phyloP scores from a whole-genome alignment of 2,113 vertebrate species.

The Austrofundulus limnaeus region DNA sequence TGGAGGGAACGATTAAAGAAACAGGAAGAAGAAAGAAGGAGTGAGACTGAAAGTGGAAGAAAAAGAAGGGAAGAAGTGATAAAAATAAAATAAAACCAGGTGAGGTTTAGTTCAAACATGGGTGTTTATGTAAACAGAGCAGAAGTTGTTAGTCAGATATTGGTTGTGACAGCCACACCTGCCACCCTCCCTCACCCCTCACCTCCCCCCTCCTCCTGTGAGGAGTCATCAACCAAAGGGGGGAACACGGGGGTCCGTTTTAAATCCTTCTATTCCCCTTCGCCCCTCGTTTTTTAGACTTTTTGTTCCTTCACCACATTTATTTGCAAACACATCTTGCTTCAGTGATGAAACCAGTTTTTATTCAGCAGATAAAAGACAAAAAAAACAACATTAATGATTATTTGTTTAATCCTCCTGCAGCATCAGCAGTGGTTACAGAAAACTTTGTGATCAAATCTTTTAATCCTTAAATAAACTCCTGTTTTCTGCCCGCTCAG shows the following conservation, averaged over 20 bases:
- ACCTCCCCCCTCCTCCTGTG: conserved; percentile 47
- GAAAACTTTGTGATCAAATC: not conserved
- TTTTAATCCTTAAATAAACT: not conserved
- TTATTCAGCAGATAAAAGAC: not conserved
- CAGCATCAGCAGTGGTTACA: not conserved
- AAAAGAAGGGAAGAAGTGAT: not conserved
- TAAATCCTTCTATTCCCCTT: conserved; percentile 39
- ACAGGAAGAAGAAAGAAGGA: not conserved
- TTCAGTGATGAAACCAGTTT: not conserved
- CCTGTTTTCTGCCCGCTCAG: too few species aligned
- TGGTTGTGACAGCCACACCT: conserved; percentile 88
- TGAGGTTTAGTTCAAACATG: not conserved
- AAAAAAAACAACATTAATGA: not conserved
- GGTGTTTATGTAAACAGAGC: conserved; percentile 7
- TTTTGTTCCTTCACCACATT: not conserved
- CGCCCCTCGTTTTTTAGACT: conserved; percentile 32
- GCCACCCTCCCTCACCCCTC: conserved; percentile 68
- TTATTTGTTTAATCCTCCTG: not conserved
- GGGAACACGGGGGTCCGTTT: conserved; percentile 2
- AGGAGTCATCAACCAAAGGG: conserved; percentile 36
- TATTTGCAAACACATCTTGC: not conserved
- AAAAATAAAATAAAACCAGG: conserved; percentile 3
- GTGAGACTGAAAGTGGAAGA: not conserved
- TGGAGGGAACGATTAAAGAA: not conserved
- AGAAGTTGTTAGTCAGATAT: conserved; percentile 62